Base-by-base conservation (phyloP, 2,113 vertebrate species). In the Stegastes partitus region DNA sequence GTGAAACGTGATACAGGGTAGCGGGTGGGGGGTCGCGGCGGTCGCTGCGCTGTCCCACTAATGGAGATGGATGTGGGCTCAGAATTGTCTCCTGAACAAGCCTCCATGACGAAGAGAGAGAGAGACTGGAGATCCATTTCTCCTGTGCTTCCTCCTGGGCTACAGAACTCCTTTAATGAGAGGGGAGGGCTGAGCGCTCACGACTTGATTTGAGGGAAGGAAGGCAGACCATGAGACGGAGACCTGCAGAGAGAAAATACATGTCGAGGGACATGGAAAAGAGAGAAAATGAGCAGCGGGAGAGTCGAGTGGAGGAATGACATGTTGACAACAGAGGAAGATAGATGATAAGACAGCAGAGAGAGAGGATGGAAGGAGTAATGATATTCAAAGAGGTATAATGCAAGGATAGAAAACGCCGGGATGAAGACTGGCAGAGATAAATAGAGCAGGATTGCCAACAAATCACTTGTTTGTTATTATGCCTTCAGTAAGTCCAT, bases 61-160 rank as follows among this genome's bases (percentile, higher is more conserved):
- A 95, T 94, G 91, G 93, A 95, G 94, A 95, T 93, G 84, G 91
- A 95, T 94, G 91, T 85, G 86, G 83, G 79, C 31, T 80, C 69
- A 79, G 88, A 91, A 92, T 89, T 87, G 89, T 93, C 90, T 93
- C 82, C 90, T 64, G 25, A 91, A 86, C 76, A 68, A 34, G 87
- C 81, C 68, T 84, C 73, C 68, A 51, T 34, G 62, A 77, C 15
- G 23, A 62, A 74, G 76, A 69, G 79, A 84, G 70, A 64, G 67
- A 49, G 66, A 74, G 16, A 28, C 67, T 34, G 74, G 77, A 77
- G 77, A 85, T 88, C 72, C 80, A 89, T 93, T 90, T 88, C 84
- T 86, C 71, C 81, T 73, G 54, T 7, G 25, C 61, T 79, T 87
- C 78, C 84, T 89, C 78, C 65, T n/a, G 16, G 83, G 83, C 82